Evolutionary conservation across 2,113 vertebrate species (phyloP).

Genomic region (Myiozetetes cayanensis): DNA sequence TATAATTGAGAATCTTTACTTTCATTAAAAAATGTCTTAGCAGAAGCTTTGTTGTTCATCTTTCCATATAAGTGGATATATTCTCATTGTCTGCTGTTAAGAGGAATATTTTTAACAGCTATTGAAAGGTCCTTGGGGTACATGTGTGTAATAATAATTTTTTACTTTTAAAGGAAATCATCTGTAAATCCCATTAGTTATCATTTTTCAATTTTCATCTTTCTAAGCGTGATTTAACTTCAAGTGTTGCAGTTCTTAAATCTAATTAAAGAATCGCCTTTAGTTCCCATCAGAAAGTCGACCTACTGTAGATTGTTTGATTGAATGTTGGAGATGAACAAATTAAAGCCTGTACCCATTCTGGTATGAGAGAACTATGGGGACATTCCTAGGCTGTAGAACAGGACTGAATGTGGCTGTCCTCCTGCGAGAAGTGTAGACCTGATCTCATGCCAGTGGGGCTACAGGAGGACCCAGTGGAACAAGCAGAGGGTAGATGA

Average conservation of each 20-base stretch:
- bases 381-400: neutral
- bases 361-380: neutral
- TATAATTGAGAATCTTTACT: slow-evolving; percentile 8
- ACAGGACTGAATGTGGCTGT: accelerated
- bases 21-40: slow-evolving; percentile 12
- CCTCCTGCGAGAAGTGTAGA: accelerated
- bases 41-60: slow-evolving; percentile 27
- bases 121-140: slow-evolving; percentile 35
- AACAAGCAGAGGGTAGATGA: neutral
- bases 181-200: slow-evolving; percentile 46
- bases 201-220: slow-evolving; percentile 31
- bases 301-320: neutral
- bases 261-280: slow-evolving; percentile 42
- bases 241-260: slow-evolving; percentile 36
- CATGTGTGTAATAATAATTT: slow-evolving; percentile 3
- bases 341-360: neutral
- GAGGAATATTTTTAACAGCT: slow-evolving; percentile 47
- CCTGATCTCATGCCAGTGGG: accelerated
- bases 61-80: slow-evolving; percentile 31
- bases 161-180: slow-evolving; percentile 44
- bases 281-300: slow-evolving; percentile 3
- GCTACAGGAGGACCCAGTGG: neutral
- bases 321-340: neutral
- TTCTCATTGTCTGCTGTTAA: slow-evolving; percentile 43
- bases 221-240: slow-evolving; percentile 55